Evolutionary conservation across 2,113 vertebrate genomes (phyloP).

Genomic region (Cepphus grylle): DNA sequence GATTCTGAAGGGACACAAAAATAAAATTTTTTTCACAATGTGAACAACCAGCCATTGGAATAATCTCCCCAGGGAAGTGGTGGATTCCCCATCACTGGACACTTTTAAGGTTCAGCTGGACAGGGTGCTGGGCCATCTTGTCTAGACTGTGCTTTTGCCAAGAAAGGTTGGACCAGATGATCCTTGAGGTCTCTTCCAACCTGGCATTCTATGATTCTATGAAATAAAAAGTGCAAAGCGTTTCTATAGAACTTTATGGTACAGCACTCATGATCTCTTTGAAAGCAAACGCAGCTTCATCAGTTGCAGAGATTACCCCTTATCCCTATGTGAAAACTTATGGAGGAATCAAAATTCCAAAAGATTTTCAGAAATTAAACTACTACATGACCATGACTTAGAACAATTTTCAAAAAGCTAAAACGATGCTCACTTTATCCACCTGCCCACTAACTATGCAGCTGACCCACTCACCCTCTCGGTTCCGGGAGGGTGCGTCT

Average conservation of each 20-base stretch:
- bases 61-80: background rate
- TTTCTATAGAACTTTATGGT: background rate
- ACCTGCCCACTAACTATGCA: fast-evolving
- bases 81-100: background rate
- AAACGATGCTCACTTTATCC: background rate
- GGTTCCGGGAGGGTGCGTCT: background rate
- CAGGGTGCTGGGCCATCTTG: background rate
- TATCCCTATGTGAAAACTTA: background rate
- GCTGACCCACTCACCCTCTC: background rate
- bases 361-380: background rate
- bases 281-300: background rate
- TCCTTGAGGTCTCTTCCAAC: background rate
- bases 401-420: background rate
- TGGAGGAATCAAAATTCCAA: background rate
- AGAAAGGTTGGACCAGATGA: background rate
- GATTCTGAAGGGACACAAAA: background rate
- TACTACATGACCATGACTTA: background rate
- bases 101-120: background rate
- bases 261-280: background rate
- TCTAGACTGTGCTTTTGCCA: background rate
- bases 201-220: background rate
- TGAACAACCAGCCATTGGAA: background rate
- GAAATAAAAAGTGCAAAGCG: background rate
- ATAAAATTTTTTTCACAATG: background rate
- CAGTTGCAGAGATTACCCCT: background rate